Evolutionary conservation across 2,797 vertebrate genomes (phyloP).

Genomic region (Furcifer pardalis): DNA sequence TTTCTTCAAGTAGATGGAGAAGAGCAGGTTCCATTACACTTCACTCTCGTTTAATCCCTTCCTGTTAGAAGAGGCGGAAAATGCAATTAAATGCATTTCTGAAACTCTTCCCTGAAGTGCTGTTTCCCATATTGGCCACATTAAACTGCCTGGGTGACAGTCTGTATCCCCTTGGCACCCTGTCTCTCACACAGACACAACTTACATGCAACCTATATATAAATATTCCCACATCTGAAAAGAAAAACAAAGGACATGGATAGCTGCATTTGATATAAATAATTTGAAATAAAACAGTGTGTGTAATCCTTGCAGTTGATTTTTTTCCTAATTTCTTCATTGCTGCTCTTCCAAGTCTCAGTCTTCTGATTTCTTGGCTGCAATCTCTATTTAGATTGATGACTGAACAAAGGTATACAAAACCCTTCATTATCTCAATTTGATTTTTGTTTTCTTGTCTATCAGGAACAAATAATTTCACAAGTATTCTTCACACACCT

Average conservation of each 20-base stretch:
- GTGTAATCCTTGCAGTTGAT: too few species aligned
- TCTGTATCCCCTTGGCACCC: constrained; percentile 16
- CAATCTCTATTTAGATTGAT: too few species aligned
- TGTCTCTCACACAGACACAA: constrained; percentile 30
- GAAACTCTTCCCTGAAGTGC: constrained; percentile 70
- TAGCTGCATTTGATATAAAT: not conserved
- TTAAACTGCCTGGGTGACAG: constrained; percentile 59
- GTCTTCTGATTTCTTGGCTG: too few species aligned
- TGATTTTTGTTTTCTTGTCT: too few species aligned
- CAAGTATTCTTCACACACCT: too few species aligned
- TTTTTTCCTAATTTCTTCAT: too few species aligned
- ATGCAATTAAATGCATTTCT: constrained; percentile 77
- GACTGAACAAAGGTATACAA: too few species aligned
- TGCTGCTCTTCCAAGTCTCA: too few species aligned
- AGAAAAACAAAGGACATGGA: constrained; percentile 48
- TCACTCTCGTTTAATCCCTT: constrained; percentile 74
- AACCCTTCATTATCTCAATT: too few species aligned
- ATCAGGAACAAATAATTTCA: too few species aligned
- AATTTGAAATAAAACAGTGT: too few species aligned
- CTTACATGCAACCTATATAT: constrained; percentile 46
- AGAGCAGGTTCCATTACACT: constrained; percentile 67
- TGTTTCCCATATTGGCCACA: constrained; percentile 67
- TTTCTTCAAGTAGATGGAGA: constrained; percentile 57
- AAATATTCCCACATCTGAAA: constrained; percentile 12
- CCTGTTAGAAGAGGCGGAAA: constrained; percentile 75